Conservation (phyloP, 2,113 vertebrate species). For the Gallinago jamesoni region DNA sequence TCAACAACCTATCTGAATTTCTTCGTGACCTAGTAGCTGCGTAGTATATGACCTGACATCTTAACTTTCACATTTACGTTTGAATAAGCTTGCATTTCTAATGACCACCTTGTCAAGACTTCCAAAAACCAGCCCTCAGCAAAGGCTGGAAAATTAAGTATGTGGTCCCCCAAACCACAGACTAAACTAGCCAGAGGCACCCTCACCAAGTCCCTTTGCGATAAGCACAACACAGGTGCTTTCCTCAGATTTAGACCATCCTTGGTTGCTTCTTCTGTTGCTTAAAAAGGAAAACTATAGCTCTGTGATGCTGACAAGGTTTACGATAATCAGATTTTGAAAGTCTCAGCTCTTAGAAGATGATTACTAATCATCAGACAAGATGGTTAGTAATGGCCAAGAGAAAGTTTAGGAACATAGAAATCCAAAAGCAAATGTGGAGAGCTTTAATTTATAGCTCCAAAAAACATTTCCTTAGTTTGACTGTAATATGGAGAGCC, state of each 20-base stretch:
- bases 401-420: not conserved
- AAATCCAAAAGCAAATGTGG: fast-evolving
- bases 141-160: not conserved
- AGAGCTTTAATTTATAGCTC: not conserved
- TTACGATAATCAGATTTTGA: not conserved
- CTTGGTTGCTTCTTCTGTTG: not conserved
- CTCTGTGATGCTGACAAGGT: not conserved
- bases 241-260: not conserved
- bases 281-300: not conserved
- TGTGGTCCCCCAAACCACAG: not conserved
- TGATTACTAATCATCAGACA: not conserved
- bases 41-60: not conserved
- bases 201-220: not conserved
- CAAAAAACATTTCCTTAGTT: not conserved
- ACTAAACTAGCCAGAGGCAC: not conserved
- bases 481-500: not conserved
- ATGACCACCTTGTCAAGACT: not conserved
- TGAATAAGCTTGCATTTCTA: not conserved
- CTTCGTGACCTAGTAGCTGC: not conserved
- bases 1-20: not conserved
- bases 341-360: not conserved
- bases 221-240: not conserved
- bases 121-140: not conserved
- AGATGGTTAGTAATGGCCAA: not conserved
- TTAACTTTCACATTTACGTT: not conserved